phyloP scores from a whole-genome alignment of 1,140 invertebrate species.

The Odontomachus brunneus region DNA sequence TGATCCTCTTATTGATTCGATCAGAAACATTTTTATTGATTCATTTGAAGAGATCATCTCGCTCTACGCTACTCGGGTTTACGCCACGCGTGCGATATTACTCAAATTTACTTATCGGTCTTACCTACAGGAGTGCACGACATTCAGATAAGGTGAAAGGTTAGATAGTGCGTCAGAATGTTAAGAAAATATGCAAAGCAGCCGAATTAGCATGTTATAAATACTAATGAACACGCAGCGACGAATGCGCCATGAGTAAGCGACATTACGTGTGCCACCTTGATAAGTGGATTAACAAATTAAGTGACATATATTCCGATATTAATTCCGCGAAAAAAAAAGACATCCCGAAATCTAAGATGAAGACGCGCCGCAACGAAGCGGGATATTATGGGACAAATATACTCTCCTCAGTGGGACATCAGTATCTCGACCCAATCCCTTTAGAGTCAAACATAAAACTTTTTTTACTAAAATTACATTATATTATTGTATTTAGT shows the following conservation, averaged over 20 bases:
- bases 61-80: background rate
- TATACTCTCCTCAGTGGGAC: no score
- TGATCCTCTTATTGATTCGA: no score
- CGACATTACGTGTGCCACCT: background rate
- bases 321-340: background rate
- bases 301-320: background rate
- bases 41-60: no score
- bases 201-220: background rate
- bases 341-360: background rate
- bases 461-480: no score
- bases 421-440: no score
- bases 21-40: no score
- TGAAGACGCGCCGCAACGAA: background rate
- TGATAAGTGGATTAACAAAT: conserved; percentile 10
- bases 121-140: background rate
- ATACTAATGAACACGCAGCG: conserved; percentile 2
- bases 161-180: conserved; percentile 1
- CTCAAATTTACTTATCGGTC: conserved; percentile 7
- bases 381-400: no score
- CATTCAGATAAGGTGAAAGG: conserved; percentile 12
- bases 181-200: conserved; percentile 8
- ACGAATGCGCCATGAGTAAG: background rate
- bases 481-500: no score
- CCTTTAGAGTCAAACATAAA: no score
- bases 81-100: background rate